These are phyloP conservation scores for Forbesichthys agassizii DNA, from an alignment of 2,113 vertebrate genomes.

Conservation along the genomic window DNA sequence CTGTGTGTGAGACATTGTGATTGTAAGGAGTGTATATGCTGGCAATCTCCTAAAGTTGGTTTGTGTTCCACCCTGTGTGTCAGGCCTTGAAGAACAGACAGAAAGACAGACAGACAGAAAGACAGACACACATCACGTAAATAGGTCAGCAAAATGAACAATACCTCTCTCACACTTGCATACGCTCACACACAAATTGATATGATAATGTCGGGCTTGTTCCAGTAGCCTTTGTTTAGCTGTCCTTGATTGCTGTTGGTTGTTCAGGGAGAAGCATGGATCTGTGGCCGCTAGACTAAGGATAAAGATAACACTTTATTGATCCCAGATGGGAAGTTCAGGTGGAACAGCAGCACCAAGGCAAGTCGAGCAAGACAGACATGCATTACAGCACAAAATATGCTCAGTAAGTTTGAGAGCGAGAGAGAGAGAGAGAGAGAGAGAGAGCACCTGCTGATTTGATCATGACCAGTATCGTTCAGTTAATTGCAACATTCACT, in stretches of 20 bases:
- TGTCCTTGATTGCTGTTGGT: no score
- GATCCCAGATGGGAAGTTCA: no score
- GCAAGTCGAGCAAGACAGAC: no score
- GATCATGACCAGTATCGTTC: no score
- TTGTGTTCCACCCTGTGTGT: slow-evolving; percentile 24
- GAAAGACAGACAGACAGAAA: not conserved
- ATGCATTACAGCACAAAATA: no score
- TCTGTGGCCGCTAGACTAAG: no score
- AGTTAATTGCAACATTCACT: not conserved
- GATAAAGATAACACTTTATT: no score
- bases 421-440: not conserved
- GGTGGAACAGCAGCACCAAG: no score
- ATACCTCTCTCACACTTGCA: not conserved
- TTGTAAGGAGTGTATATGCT: slow-evolving; percentile 32
- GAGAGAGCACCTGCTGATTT: not conserved
- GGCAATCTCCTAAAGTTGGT: slow-evolving; percentile 22
- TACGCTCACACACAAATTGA: not conserved
- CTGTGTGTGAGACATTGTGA: slow-evolving; percentile 58
- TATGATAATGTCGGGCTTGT: no score
- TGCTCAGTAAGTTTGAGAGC: not conserved
- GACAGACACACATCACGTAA: not conserved
- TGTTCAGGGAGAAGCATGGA: no score
- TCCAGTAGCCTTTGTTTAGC: no score
- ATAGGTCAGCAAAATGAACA: not conserved
- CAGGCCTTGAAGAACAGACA: slow-evolving; percentile 17